Evolutionary conservation across 2,113 vertebrate species (phyloP).

Genomic region (Noctilio leporinus): DNA sequence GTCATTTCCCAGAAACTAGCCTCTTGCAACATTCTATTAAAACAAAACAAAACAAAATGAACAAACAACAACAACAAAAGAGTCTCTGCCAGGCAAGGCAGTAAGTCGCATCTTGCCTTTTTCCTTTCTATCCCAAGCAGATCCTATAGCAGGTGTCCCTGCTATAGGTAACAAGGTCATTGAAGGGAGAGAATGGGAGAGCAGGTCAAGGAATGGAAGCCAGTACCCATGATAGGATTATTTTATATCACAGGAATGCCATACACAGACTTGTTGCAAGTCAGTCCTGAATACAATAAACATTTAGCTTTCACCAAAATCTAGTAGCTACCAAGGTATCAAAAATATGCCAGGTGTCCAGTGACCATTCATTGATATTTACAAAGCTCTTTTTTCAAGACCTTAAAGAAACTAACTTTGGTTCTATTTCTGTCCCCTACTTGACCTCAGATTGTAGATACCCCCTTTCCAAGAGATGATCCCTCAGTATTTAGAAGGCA

Average conservation of each 20-base stretch:
- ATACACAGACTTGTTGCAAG: neutral
- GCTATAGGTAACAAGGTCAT: constrained; percentile 56
- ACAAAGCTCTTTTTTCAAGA: neutral
- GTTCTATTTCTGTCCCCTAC: neutral
- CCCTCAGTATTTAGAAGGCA: neutral
- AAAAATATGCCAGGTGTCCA: neutral
- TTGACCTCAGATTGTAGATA: neutral
- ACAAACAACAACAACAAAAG: no score
- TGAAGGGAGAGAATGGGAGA: neutral
- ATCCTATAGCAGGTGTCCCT: constrained; percentile 23
- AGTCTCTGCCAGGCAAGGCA: neutral
- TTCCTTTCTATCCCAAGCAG: constrained; percentile 19
- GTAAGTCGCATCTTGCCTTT: neutral
- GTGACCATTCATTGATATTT: neutral
- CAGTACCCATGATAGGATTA: neutral
- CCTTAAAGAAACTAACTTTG: neutral
- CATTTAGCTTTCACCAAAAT: neutral
- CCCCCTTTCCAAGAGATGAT: neutral
- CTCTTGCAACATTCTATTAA: constrained; percentile 10
- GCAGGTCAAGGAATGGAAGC: neutral
- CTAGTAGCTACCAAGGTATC: neutral
- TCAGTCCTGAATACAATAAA: neutral
- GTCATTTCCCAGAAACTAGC: neutral
- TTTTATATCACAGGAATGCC: neutral
- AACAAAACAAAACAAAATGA: no score